Base-by-base conservation (phyloP, 2,888 invertebrate species). In the Linyphia triangularis region DNA sequence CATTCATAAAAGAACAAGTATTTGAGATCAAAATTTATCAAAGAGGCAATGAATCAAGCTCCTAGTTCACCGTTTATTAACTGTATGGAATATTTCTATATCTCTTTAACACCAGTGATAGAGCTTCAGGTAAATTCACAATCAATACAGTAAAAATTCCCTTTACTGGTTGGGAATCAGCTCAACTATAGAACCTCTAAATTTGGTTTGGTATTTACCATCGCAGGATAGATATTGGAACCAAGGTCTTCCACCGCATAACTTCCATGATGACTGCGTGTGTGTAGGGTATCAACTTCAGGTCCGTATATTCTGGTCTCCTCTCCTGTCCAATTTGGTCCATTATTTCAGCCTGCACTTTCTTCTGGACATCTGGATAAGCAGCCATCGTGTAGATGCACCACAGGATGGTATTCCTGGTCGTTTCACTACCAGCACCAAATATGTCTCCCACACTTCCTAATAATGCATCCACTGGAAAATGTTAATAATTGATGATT, bases 231-330 rank as follows among this genome's bases (percentile, higher is more conserved):
- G n/a, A n/a, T n/a, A n/a, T n/a, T n/a, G 90, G 90, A 0, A 88
- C 75, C 2, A 89, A 81, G 24, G 90, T 90, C 92, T 97, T 97
- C 93, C 96, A 95, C 61, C 97, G 94, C 0, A 97, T 92, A 0
- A 96, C 94, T 92, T 97, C 97, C 91, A 95, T 93, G 0, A 96
- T 95, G 7, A 96, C 94, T 0, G 96, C 96, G 92, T 96, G 96
- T 88, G 96, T 94, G 91, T 96, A 97, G 0, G 96, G 96, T 95
- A 97, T 94, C 79, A 96, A 96, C 92, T 92, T 90, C 91, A 94
- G 93, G 91, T 96, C 95, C 24, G 92, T 92, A 2, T 95, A 92
- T 1, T 92, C 92, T 0, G 95, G 95, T 4, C 13, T 16, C 43
- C 43, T 9, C 13, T 43, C 43, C 3, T 9, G 2, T 3, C 95